Base-by-base conservation (phyloP, 1,140 invertebrate genomes). In the Conus ventricosus region DNA sequence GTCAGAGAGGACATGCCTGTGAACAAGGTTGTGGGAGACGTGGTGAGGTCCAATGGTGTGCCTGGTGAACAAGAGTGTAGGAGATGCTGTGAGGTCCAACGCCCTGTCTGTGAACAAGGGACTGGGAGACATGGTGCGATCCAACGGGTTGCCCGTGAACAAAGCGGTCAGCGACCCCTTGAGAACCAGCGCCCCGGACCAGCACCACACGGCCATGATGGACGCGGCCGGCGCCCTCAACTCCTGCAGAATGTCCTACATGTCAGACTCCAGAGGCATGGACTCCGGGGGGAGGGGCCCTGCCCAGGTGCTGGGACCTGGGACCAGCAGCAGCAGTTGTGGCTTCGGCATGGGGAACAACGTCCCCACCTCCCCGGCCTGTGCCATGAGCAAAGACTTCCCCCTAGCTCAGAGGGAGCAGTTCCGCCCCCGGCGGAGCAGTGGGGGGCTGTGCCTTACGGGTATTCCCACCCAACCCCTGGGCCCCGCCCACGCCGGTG, bases 381-480 rank as follows among this genome's bases (percentile, higher is more conserved):
- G 75, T 55, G 78, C 51, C 23, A n/a, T 54, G 25, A 80, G 55
- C 84, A 89, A 82, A 71, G 78, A 81, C 57, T 63, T 82, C 67
- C 71, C 84, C 25, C 80, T 87, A 20, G 4, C 87, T 6, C 54
- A 76, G 23, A 76, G 87, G 57, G 87, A 88, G 67, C 80, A 88
- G 85, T 90, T 84, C 85, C 88, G 80, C 53, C 17, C 10, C 71
- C 89, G 3, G 83, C 86, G 63, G 87, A 90, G 15, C 67, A 88
- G 67, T 90, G 89, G 89, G 84, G 87, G 53, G 71, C 89, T 7
- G 75, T 87, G 85, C 80, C 80, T 81, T 90, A 90, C 20, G 87
- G 57, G 25, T 84, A 88, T 25, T 87, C 89, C 63, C 83, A 76
- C 15, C 88, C 25, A 67, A 76, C 27, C 76, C 85, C 55, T 90